Conservation (phyloP, 2,797 vertebrate species). For the Coluber constrictor region DNA sequence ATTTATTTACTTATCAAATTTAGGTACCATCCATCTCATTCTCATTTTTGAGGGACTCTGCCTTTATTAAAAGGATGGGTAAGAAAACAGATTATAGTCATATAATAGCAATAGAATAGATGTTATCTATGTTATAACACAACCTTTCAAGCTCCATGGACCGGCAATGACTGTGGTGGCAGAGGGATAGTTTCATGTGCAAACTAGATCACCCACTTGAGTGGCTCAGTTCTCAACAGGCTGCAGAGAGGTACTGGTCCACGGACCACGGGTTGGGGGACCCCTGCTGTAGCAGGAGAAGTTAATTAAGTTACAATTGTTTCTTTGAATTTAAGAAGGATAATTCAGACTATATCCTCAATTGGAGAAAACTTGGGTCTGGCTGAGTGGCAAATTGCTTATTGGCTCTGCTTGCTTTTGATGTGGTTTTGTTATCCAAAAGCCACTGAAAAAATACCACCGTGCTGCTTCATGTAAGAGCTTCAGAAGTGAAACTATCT, state of each 20-base stretch:
- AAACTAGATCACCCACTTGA: neutral
- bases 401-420: conserved; percentile 14
- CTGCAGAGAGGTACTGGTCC: neutral
- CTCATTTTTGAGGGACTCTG: neutral
- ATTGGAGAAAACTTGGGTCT: neutral
- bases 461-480: neutral
- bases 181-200: too few species aligned
- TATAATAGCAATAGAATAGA: neutral
- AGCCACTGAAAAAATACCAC: neutral
- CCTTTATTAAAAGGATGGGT: neutral
- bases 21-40: too few species aligned
- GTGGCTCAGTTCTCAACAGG: neutral
- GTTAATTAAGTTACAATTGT: neutral
- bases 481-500: neutral
- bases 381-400: neutral
- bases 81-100: neutral
- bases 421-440: neutral
- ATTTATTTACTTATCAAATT: too few species aligned
- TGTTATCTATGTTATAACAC: neutral
- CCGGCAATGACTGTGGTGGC: too few species aligned
- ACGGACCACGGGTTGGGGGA: too few species aligned
- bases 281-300: neutral
- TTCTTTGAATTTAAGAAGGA: neutral
- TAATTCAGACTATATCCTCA: neutral
- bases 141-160: neutral